Evolutionary conservation across 1,140 invertebrate species (phyloP).

Genomic region (Pygmarrhopalites habei): DNA sequence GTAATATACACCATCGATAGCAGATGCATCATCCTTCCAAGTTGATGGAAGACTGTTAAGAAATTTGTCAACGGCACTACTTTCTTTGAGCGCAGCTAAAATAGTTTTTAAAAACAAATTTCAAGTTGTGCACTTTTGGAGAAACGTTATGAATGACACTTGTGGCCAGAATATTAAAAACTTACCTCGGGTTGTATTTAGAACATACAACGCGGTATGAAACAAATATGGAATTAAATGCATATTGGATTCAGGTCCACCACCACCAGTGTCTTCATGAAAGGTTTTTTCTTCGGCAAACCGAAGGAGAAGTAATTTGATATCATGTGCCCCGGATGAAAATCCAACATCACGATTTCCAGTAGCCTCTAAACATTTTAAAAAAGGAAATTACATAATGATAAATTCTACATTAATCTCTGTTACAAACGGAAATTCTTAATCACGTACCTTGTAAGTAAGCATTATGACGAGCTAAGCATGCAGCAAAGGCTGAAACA

Average conservation of each 20-base stretch:
- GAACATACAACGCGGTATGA: conserved; percentile 90
- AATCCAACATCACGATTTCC: conserved; percentile 69
- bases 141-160: too few relatives aligned
- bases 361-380: conserved; percentile 26
- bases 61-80: conserved; percentile 61
- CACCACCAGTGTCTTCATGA: conserved; percentile 93
- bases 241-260: conserved; percentile 94
- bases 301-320: conserved; percentile 80
- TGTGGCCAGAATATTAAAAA: too few relatives aligned
- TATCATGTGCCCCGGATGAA: conserved; percentile 80
- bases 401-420: not conserved
- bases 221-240: conserved; percentile 89
- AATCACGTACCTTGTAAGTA: conserved; percentile 56
- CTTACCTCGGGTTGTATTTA: conserved; percentile 84
- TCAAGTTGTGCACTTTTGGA: too few relatives aligned
- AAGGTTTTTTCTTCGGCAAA: conserved; percentile 93
- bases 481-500: conserved; percentile 86
- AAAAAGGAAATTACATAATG: not conserved
- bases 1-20: conserved; percentile 83
- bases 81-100: conserved; percentile 64
- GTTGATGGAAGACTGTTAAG: conserved; percentile 48
- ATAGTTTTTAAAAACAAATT: too few relatives aligned
- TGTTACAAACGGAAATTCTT: conserved; percentile 4
- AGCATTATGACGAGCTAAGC: conserved; percentile 80
- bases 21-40: conserved; percentile 75